Conservation (phyloP, 2,797 vertebrate genomes). For the Sebastes alutus region DNA sequence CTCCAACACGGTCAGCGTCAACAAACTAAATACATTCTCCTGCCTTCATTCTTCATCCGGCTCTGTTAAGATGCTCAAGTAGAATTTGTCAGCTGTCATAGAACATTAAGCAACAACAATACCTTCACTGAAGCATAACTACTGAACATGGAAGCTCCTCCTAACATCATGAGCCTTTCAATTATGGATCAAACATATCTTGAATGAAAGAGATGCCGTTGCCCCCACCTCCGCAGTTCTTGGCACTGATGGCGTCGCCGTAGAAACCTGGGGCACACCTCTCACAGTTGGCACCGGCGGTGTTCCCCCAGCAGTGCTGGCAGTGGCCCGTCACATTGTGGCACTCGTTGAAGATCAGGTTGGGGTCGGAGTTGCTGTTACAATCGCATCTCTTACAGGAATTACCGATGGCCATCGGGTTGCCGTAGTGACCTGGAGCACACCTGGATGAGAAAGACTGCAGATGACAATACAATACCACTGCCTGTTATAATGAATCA, state of each 20-base stretch:
- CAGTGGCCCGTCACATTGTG: slow-evolving; percentile 94
- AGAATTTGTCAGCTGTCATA: not conserved
- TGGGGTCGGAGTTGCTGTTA: slow-evolving; percentile 96
- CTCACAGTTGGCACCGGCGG: slow-evolving; percentile 90
- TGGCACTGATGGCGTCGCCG: slow-evolving; percentile 89
- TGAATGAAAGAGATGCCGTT: not conserved
- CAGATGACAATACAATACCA: not conserved
- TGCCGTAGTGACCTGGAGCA: slow-evolving; percentile 95
- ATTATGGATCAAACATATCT: not conserved
- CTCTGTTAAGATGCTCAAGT: not conserved
- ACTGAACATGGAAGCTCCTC: not conserved
- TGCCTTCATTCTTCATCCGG: not conserved
- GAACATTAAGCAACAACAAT: not conserved
- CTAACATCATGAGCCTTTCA: not conserved
- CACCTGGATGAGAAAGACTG: slow-evolving; percentile 82
- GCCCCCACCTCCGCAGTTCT: slow-evolving; percentile 90
- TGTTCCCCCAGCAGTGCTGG: slow-evolving; percentile 91
- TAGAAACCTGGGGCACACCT: slow-evolving; percentile 91
- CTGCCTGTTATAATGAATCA: not conserved
- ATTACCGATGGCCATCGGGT: slow-evolving; percentile 87
- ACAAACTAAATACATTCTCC: slow-evolving; percentile 8
- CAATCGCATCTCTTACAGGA: slow-evolving; percentile 94
- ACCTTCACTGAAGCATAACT: not conserved
- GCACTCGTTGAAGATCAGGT: slow-evolving; percentile 95
- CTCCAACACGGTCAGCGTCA: not conserved